These are phyloP conservation scores for Passerina amoena DNA, from an alignment of 2,113 vertebrate genomes.

Conservation along the genomic window DNA sequence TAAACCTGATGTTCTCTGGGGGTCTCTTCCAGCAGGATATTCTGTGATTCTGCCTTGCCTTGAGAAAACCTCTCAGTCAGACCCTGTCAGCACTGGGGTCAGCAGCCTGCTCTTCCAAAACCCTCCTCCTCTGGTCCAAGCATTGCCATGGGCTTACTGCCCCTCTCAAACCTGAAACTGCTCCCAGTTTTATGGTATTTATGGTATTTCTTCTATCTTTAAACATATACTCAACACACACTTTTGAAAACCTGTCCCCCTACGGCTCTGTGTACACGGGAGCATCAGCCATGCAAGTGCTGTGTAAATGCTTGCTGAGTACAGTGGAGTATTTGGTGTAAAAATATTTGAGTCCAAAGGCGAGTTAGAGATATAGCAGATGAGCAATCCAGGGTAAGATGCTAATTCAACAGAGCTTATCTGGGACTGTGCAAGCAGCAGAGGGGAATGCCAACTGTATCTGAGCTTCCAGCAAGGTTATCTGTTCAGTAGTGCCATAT, in stretches of 20 bases:
- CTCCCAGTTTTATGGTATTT: background rate
- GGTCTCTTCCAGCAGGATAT: background rate
- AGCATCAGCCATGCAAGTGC: background rate
- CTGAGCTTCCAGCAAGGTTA: background rate
- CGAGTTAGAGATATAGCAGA: background rate
- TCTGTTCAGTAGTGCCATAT: background rate
- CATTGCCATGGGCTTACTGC: background rate
- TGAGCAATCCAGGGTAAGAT: background rate
- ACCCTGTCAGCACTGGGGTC: background rate
- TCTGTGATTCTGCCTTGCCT: background rate
- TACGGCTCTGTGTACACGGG: background rate
- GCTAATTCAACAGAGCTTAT: background rate
- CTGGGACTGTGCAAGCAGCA: background rate
- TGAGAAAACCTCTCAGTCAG: background rate
- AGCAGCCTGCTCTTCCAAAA: background rate
- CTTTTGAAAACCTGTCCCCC: background rate
- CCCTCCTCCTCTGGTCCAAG: background rate
- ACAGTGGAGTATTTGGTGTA: background rate
- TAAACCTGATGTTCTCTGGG: background rate
- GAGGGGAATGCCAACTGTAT: background rate
- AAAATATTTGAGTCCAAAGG: constrained; percentile 42
- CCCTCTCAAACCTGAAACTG: background rate
- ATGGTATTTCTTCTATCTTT: background rate
- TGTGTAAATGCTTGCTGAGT: background rate
- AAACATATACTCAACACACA: background rate